These are phyloP conservation scores for Macaca fascicularis DNA, from an alignment of 2,113 vertebrate species.

Conservation along the genomic window DNA sequence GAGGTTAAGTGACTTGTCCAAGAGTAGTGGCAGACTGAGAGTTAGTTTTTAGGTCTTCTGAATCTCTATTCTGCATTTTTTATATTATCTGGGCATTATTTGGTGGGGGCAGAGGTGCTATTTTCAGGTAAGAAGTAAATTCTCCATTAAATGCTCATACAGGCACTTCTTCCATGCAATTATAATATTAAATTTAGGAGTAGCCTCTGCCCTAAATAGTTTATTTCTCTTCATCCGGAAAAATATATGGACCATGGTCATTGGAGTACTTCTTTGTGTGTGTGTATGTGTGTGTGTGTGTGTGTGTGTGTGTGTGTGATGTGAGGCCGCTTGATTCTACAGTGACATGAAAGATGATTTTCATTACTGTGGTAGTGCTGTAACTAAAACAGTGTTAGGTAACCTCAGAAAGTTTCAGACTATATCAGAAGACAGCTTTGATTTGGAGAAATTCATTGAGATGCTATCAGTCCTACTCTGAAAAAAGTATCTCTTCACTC, in stretches of 20 bases:
- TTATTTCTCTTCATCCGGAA: neutral
- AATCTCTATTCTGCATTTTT: neutral
- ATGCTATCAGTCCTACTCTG: neutral
- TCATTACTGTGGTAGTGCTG: neutral
- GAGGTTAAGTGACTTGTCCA: constrained; percentile 70
- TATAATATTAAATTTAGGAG: neutral
- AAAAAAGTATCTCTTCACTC: neutral
- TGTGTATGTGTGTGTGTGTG: no score
- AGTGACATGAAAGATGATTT: neutral
- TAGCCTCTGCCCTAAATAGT: neutral
- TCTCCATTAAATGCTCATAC: neutral
- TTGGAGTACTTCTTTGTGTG: neutral
- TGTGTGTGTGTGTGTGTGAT: neutral
- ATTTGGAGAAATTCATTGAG: neutral
- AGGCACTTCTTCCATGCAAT: neutral
- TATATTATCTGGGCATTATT: neutral
- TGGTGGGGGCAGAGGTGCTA: neutral
- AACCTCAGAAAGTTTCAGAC: neutral
- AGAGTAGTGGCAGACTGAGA: constrained; percentile 44
- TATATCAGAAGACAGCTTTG: neutral
- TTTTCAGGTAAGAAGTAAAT: neutral
- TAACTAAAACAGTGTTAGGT: neutral
- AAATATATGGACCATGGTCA: neutral
- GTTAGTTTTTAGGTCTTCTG: neutral
- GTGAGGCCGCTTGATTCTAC: neutral